Evolutionary conservation across 2,888 invertebrate genomes (phyloP).

Genomic region (Crioceris asparagi): DNA sequence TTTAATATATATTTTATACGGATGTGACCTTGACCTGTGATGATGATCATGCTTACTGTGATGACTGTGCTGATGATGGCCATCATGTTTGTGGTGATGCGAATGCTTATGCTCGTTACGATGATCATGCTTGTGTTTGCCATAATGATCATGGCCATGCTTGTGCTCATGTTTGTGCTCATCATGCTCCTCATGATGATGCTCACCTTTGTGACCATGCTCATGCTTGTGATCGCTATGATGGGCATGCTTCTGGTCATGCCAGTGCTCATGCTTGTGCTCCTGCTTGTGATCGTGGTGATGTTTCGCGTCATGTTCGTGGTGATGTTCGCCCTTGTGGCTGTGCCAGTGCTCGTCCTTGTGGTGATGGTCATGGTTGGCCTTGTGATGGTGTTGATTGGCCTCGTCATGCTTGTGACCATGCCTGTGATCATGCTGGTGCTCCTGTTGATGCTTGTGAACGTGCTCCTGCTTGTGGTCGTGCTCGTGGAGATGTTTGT

Average conservation of each 20-base stretch:
- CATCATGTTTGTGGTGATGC: slow-evolving; percentile 10
- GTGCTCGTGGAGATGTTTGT: slow-evolving; percentile 30
- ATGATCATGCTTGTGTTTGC: slow-evolving; percentile 14
- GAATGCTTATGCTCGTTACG: slow-evolving; percentile 14
- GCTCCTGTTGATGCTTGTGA: slow-evolving; percentile 12
- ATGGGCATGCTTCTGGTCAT: slow-evolving; percentile 18
- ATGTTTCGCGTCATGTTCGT: slow-evolving; percentile 16
- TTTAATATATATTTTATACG: slow-evolving; percentile 8
- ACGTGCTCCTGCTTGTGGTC: slow-evolving; percentile 26
- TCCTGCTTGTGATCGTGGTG: slow-evolving; percentile 15
- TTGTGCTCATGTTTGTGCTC: slow-evolving; percentile 18
- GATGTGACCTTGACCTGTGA: slow-evolving; percentile 11
- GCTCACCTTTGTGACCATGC: slow-evolving; percentile 19
- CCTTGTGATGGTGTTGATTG: slow-evolving; percentile 16
- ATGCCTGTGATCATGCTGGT: slow-evolving; percentile 10
- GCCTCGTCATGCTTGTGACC: slow-evolving; percentile 13
- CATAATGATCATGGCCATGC: slow-evolving; percentile 16
- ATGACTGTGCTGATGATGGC: slow-evolving; percentile 11
- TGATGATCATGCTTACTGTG: slow-evolving; percentile 11
- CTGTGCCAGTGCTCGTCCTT: slow-evolving; percentile 15
- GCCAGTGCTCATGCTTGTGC: slow-evolving; percentile 15
- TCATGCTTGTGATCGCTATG: slow-evolving; percentile 18
- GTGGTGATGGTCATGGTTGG: slow-evolving; percentile 12
- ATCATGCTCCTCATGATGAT: slow-evolving; percentile 19
- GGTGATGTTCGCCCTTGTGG: slow-evolving; percentile 18